These are phyloP conservation scores for Hirtodrosophila duncani DNA, from an alignment of 2,888 invertebrate genomes.

Conservation along the genomic window DNA sequence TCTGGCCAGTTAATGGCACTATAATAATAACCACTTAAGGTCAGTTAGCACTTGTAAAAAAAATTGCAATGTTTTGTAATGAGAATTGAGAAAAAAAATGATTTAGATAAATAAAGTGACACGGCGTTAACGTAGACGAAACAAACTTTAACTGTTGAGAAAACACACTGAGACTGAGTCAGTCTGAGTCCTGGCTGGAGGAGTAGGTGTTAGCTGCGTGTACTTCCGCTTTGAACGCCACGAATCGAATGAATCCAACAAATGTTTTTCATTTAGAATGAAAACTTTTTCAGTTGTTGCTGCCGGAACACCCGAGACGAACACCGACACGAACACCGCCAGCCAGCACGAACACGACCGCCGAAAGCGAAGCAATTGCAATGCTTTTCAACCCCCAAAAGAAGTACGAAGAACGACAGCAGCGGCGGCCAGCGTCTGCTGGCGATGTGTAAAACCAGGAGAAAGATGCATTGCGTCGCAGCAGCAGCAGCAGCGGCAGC, in stretches of 20 bases:
- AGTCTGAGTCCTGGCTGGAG: too few relatives aligned
- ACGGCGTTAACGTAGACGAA: too few relatives aligned
- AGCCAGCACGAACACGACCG: conserved; percentile 23
- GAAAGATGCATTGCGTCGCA: conserved; percentile 14
- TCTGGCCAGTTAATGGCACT: too few relatives aligned
- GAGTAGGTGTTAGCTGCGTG: too few relatives aligned
- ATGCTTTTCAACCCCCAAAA: conserved; percentile 68
- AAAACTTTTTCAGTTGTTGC: conserved; percentile 67
- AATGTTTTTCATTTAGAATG: conserved; percentile 74
- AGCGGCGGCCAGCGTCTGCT: too few relatives aligned
- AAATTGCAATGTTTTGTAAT: too few relatives aligned
- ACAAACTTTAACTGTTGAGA: too few relatives aligned
- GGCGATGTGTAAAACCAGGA: conserved; percentile 28
- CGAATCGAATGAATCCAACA: conserved; percentile 75
- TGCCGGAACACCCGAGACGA: conserved; percentile 10
- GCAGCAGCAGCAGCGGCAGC: not conserved
- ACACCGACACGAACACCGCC: conserved; percentile 5
- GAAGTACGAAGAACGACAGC: conserved; percentile 37
- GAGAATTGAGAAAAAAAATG: too few relatives aligned
- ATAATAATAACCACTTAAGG: too few relatives aligned
- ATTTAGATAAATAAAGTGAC: too few relatives aligned
- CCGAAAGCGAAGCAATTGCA: conserved; percentile 16
- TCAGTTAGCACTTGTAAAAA: too few relatives aligned
- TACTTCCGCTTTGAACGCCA: conserved; percentile 75
- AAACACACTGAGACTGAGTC: too few relatives aligned